These are phyloP conservation scores for Bos javanicus DNA, from an alignment of 2,113 vertebrate genomes.

Conservation along the genomic window DNA sequence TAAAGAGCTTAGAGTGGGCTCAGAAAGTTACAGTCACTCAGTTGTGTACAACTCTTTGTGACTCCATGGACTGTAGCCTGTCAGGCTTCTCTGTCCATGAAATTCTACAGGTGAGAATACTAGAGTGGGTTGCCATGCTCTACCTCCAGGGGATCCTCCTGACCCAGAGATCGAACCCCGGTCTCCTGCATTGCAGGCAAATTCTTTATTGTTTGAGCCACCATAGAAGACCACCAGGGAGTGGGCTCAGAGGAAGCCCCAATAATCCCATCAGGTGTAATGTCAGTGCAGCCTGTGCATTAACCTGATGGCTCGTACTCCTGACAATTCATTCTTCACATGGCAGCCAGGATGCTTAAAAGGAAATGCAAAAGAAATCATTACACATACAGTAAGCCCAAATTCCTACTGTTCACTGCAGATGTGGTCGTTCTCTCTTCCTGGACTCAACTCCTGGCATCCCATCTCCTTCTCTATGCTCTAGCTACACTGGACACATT, in stretches of 20 bases:
- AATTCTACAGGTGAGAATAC: background rate
- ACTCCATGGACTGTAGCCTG: background rate
- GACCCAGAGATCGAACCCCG: background rate
- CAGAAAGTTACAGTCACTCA: background rate
- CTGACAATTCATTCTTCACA: background rate
- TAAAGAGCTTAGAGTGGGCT: background rate
- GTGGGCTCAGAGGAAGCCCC: background rate
- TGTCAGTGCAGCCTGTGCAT: accelerated
- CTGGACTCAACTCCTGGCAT: background rate
- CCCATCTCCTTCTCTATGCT: background rate
- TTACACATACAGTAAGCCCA: background rate
- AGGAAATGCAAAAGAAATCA: background rate
- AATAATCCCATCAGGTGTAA: accelerated
- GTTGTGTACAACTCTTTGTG: background rate
- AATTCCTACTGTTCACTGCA: accelerated
- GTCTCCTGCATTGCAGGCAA: background rate
- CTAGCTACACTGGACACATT: background rate
- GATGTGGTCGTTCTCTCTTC: accelerated
- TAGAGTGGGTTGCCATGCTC: background rate
- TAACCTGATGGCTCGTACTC: background rate
- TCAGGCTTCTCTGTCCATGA: background rate
- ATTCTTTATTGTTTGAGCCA: background rate
- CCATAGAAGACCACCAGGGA: background rate
- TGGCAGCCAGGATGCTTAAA: accelerated
- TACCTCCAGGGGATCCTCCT: background rate